Base-by-base conservation (phyloP, 30 jellyfish, hydroid and myxozoan species). In the Mastigias papua region DNA sequence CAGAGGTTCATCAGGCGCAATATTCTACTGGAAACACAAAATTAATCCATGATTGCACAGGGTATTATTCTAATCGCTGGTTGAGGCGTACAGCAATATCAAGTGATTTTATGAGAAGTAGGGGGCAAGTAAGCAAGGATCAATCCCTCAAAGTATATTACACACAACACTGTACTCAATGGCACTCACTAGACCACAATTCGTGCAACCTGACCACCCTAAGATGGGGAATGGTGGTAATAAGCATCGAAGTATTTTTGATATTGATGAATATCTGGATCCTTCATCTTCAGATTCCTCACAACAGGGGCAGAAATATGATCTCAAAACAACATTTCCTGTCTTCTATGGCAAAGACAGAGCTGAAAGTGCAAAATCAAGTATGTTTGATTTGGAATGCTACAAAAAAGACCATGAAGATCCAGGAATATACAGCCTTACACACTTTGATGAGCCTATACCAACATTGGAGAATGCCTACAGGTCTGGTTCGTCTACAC, bases 391-490 rank as follows among this genome's bases (percentile, higher is more conserved):
- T 63, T 29, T 71, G 51, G 91, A 83, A 13, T 20, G 51, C 19
- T 76, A 82, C 67, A 70, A 70, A 28, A 75, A 35, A n/a, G 94
- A 82, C 22, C 26, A 22, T 21, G 94, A 76, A 34, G 97, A 90
- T 67, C 97, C 94, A 34, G 97, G 97, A 11, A 69, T 76, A 15
- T 90, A 34, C 88, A 81, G 95, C 69, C 71, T 90, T 62, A 31
- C 97, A n/a, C 91, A 90, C 68, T 90, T 81, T 58, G 97, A 90
- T 48, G 97, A 90, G 87, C 97, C 97, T 11, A 75, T 85, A 26
- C 91, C 91, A 34, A 48, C 42, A 5, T 5, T 85, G 68, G 94
- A 85, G 49, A 60, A 50, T 60, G 88, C 87, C 15, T 85, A 73
- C 65, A 37, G 83, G 51, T 73, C 94, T 15, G 94, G 82, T 63